These are phyloP conservation scores for Oasisia sp. DNA, from an alignment of 2,888 invertebrate genomes.

Conservation along the genomic window DNA sequence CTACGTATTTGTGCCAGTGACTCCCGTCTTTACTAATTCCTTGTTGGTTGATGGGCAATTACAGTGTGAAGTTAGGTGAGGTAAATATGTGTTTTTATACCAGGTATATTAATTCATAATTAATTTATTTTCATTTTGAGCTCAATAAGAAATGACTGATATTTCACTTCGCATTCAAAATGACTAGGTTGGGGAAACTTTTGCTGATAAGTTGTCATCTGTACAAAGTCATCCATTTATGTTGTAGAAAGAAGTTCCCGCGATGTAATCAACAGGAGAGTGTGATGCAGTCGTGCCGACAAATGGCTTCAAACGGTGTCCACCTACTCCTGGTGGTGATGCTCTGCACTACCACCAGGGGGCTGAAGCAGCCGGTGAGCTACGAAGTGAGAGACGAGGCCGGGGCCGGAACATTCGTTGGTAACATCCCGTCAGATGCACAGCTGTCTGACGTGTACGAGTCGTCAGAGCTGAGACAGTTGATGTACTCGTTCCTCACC, in stretches of 20 bases:
- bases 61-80: background rate
- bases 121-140: no score
- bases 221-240: background rate
- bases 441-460: background rate
- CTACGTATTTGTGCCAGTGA: background rate
- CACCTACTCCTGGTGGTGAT: conserved; percentile 2
- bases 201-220: background rate
- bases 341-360: conserved; percentile 1
- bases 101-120: no score
- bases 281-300: background rate
- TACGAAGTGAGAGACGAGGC: background rate
- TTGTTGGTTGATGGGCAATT: background rate
- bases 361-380: background rate
- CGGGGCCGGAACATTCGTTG: background rate
- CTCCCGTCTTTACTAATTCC: background rate
- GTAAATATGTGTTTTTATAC: no score
- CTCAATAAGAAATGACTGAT: no score
- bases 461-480: background rate
- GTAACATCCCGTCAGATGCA: background rate
- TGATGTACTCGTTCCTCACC: background rate
- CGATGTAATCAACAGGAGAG: background rate
- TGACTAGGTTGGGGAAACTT: background rate
- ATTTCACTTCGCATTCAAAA: no score
- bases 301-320: background rate
- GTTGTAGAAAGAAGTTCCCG: background rate